Base-by-base conservation (phyloP, 1,140 invertebrate genomes). In the Arion vulgaris region DNA sequence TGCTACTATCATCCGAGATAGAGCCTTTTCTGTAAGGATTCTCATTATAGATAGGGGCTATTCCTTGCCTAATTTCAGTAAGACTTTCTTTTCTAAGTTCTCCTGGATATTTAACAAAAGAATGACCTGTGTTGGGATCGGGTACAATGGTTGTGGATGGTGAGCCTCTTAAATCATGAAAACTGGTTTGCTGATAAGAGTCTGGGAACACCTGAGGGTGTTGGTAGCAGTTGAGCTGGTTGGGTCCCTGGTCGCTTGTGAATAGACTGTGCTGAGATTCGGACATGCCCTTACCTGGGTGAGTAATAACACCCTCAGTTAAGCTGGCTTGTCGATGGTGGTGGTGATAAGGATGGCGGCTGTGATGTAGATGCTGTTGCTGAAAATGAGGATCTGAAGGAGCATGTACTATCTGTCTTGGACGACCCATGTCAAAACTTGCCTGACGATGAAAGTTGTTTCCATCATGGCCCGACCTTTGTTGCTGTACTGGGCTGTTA, bases 361-460 rank as follows among this genome's bases (percentile, higher is more conserved):
- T n/a, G 26, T 78, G 76, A 38, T 78, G 76, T 26, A 4, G 57
- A 34, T 38, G 77, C 68, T 62, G 13, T 11, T 36, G 32, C 23
- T 80, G 79, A 36, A 51, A 51, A 23, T 28, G 45, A 38, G 66
- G 41, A 68, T 72, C 66, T 26, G 66, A 51, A 23, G 66, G 38
- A 26, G 51, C 17, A 17, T 80, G 39, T 7, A 73, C 26, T 38
- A 62, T 39, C 68, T 80, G 80, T n/a, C 75, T 79, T 39, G 41
- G 84, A 68, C 45, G 84, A 39, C 77, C 77, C n/a, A 39, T 73
- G 57, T 84, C 83, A 53, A 84, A 81, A 38, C 84, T 86, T 66
- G 76, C 85, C 34, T 80, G 86, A 78, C 81, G 83, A 49, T 82
- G 82, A 81, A 68, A 85, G 62, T 75, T 49, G 80, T 75, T 69